Base-by-base conservation (phyloP, 1,140 invertebrate genomes). In the Cecropterus lyciades region DNA sequence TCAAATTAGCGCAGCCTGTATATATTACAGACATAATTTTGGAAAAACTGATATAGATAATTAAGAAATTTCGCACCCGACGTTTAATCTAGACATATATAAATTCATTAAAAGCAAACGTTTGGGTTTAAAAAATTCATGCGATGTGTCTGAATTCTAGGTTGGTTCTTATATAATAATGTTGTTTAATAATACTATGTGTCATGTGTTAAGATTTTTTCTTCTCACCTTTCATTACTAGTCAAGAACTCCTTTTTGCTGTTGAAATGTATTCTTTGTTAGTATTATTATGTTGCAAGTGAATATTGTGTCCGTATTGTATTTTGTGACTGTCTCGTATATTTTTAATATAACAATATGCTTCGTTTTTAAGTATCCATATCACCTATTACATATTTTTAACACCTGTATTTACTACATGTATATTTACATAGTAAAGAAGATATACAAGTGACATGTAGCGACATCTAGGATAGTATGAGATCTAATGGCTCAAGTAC, bases 221-320 rank as follows among this genome's bases (percentile, higher is more conserved):
- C 57, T 65, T 72, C 82, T 88, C 84, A 86, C 84, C 82, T 86
- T 79, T 63, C 62, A 53, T 43, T 55, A 69, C 67, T 75, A 75
- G 76, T 85, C 75, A 84, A 82, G 79, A 72, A 68, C 78, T 83
- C 79, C 79, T 80, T 75, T 80, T 80, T 73, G 75, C 83, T 87
- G 84, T 84, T 67, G 83, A 84, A 77, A 85, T 84, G 77, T 80
- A 75, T 75, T 67, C 48, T 73, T 53, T 76, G 77, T 84, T 82
- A 82, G 74, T 84, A 77, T 66, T 72, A 59, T 69, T 42, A 69
- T 67, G 62, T 66, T 52, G 52, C 42, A 60, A 70, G 67, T 70
- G 52, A 17, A 16, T 33, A 48, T 33, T 60, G 55, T 65, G 48
- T 51, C 48, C 7, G 40, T 43, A 3, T 14, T 43, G 40, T 43